Evolutionary conservation across 2,113 vertebrate genomes (phyloP).

Genomic region (Melozone crissalis): DNA sequence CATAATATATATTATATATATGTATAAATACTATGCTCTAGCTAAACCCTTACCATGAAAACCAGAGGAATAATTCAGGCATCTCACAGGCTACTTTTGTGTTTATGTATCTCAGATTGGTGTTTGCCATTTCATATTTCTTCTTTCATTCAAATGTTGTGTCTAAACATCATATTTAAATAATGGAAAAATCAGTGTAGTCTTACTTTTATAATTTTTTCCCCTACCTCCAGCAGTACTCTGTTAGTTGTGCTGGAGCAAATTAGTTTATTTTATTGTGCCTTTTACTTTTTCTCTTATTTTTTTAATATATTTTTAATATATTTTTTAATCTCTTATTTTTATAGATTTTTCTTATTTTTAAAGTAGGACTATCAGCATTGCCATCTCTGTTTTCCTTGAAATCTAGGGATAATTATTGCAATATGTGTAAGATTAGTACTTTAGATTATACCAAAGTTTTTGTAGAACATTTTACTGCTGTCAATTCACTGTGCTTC

Average conservation of each 20-base stretch:
- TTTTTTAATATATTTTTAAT: no score
- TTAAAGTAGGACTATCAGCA: neutral
- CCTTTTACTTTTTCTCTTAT: neutral
- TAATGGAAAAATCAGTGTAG: neutral
- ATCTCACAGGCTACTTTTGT: neutral
- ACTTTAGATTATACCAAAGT: neutral
- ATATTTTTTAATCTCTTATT: no score
- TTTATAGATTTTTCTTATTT: neutral
- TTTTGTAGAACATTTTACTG: neutral
- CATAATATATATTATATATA: no score
- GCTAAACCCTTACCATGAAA: neutral
- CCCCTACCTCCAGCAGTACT: accelerated
- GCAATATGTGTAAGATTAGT: neutral
- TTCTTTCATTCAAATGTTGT: neutral
- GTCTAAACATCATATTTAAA: neutral
- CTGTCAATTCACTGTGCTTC: neutral
- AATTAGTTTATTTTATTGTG: neutral
- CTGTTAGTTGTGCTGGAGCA: neutral
- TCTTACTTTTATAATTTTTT: neutral
- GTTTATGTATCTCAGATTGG: neutral
- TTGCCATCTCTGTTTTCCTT: neutral
- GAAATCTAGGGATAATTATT: neutral
- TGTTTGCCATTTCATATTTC: neutral
- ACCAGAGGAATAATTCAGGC: neutral
- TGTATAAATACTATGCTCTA: neutral